Conservation (phyloP, 2,113 vertebrate genomes). For the Amblyornis subalaris region DNA sequence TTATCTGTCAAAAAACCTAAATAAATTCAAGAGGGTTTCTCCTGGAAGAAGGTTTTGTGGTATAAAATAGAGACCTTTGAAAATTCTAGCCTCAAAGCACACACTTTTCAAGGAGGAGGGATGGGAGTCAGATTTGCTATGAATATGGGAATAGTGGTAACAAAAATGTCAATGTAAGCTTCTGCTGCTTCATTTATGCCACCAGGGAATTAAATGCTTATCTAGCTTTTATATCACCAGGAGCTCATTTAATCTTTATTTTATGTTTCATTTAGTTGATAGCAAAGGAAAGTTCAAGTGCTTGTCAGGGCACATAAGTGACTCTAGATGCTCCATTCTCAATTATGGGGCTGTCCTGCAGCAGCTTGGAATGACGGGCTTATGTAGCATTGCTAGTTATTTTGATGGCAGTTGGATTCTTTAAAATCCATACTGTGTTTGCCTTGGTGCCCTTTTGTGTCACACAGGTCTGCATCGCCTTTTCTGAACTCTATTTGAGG, state of each 20-base stretch:
- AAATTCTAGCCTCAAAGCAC: background rate
- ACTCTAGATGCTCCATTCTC: background rate
- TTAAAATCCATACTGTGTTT: background rate
- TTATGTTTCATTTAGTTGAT: background rate
- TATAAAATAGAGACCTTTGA: background rate
- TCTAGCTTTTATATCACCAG: background rate
- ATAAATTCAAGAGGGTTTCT: background rate
- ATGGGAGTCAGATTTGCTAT: background rate
- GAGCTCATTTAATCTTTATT: background rate
- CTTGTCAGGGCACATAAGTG: background rate
- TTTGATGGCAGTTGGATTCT: background rate
- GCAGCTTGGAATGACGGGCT: background rate
- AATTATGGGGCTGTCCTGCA: background rate
- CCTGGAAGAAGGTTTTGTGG: background rate
- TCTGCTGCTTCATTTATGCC: background rate
- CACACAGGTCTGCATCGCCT: background rate
- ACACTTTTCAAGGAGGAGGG: background rate
- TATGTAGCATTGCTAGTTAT: background rate
- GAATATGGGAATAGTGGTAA: background rate
- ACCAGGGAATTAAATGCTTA: background rate
- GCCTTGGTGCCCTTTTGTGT: background rate
- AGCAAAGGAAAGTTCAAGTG: background rate
- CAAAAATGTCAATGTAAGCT: background rate
- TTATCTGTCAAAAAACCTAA: background rate
- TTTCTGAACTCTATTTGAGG: background rate